Base-by-base conservation (phyloP, 2,797 vertebrate genomes). In the Tenualosa thibaudeaui region DNA sequence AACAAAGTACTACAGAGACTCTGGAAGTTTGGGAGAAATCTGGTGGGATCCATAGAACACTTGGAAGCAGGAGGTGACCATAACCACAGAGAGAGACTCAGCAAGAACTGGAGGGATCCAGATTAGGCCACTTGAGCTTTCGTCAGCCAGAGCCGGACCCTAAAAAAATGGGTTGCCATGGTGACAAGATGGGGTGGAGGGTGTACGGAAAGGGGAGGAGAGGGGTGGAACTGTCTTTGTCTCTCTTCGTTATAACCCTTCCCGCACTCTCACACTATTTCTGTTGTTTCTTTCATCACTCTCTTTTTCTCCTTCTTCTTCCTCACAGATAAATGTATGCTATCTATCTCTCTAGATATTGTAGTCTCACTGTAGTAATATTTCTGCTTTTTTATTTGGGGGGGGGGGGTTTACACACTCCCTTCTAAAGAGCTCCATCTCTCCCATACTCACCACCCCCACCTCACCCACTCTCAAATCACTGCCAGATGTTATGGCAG, bases 401-500 rank as follows among this genome's bases (percentile, higher is more conserved):
- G 40, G 5, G 19, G 13, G 68, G 71, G 13, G 65, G 31, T 68
- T 68, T 37, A 71, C 65, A 37, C 65, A 71, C 15, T 78, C 40
- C 71, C 46, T 37, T 83, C 51, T 68, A 22, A 43, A 81, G 84
- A 84, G 49, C 82, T 81, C 83, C 31, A 82, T 43, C 81, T 75
- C 71, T 9, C 40, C 71, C 40, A 2, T 19, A 40, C 68, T 75
- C 71, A 40, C 7, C 24, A 6, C 8, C 58, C 49, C 26, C 37
- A 49, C 53, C 37, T 53, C 40, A 71, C 71, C 60, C 65, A 81
- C 15, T 31, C 58, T 86, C 83, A 87, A 92, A 93, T 93, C 51
- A 40, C 51, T 92, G 82, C 92, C 94, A 94, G 91, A 94, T 94
- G 94, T 90, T 90, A 87, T 86, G 90, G 91, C 88, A 90, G 85